A percentile compares a stretch with the other conserved stretches of the same genome.
phyloP scores from a whole-genome alignment of 64 coral and sea anemone species.

The Cladopsammia gracilis region DNA sequence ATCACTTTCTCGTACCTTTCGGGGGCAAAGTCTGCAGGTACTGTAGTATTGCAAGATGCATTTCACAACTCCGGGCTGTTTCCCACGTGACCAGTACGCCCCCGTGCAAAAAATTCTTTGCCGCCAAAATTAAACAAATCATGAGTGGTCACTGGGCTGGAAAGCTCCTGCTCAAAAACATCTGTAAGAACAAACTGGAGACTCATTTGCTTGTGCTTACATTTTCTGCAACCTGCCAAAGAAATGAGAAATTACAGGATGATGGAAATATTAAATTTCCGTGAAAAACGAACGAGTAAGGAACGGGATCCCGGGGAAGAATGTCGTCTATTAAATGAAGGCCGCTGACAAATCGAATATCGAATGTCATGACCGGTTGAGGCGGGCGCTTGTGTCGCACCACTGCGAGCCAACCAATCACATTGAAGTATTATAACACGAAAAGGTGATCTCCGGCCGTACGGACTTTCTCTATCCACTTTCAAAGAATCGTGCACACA shows the following conservation, averaged over 20 bases:
- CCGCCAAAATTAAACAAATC: too few relatives aligned
- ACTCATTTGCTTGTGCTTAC: too few relatives aligned
- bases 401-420: constrained; percentile 35
- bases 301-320: background rate
- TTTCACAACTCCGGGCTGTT: background rate
- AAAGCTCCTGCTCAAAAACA: too few relatives aligned
- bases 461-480: background rate
- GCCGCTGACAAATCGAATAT: constrained; percentile 3
- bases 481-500: background rate
- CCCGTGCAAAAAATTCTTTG: too few relatives aligned
- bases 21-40: constrained; percentile 12
- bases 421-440: background rate
- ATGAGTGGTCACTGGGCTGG: too few relatives aligned
- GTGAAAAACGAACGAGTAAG: background rate
- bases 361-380: background rate
- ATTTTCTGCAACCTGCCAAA: background rate
- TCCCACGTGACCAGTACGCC: too few relatives aligned
- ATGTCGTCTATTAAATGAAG: background rate
- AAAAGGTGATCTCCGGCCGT: background rate
- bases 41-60: background rate
- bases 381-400: background rate
- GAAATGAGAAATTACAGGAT: background rate
- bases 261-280: background rate
- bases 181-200: background rate
- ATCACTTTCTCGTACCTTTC: background rate